Evolutionary conservation across 1,140 invertebrate species (phyloP).

Genomic region (Metaphire vulgaris): DNA sequence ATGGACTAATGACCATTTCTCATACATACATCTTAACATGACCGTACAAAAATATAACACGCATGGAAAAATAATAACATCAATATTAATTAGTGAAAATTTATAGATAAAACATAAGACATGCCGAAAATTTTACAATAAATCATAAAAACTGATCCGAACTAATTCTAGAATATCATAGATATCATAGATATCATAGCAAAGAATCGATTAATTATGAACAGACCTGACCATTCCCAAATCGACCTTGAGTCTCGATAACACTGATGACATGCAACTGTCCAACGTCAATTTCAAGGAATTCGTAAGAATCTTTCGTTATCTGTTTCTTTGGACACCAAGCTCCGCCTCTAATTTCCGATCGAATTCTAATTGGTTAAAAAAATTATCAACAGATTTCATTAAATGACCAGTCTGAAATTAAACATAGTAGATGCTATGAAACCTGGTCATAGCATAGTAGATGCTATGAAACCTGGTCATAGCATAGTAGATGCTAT

Average conservation of each 20-base stretch:
- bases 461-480: no score
- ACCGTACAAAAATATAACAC: background rate
- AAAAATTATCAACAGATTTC: no score
- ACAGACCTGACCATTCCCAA: constrained; percentile 73
- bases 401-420: no score
- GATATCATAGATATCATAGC: no score
- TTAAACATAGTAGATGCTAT: no score
- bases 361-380: constrained; percentile 78
- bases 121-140: background rate
- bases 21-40: no score
- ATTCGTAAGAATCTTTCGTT: constrained; percentile 80
- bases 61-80: background rate
- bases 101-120: background rate
- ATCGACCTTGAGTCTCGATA: constrained; percentile 81
- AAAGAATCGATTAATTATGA: background rate
- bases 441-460: no score
- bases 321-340: constrained; percentile 88
- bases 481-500: no score
- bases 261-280: constrained; percentile 70
- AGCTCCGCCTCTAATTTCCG: constrained; percentile 82
- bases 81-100: background rate
- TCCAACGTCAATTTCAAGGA: constrained; percentile 79
- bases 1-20: no score
- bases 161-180: no score
- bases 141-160: background rate